Evolutionary conservation across 2,888 invertebrate species (phyloP), one percentile per base, ranked within the genome.

Genomic region (Leptinotarsa rubiginosa): DNA sequence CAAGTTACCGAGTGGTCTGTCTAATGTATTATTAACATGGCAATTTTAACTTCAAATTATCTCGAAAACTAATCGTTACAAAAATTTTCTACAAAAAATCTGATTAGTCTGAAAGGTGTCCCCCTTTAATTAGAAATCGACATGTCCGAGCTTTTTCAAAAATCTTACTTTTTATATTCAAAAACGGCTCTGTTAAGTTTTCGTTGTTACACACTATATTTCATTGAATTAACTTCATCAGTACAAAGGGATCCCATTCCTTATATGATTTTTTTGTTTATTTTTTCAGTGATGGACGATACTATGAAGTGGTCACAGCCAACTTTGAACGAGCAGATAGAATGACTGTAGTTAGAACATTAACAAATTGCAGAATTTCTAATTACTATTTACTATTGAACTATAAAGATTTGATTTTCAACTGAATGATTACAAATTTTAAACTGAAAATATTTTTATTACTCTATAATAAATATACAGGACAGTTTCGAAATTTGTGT

Each of bases 261-360:
- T 12, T 41, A 41, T 5, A 41, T 41, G 41, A 41, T 41, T 41
- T 12, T 41, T 41, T 31, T 41, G 41, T 41, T 41, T 41, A 41
- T 49, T 70, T 67, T 89, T 89, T 66, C 88, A 96, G 98, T 85
- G 99, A 99, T 87, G 99, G 99, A 1, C 95, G 99, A 75, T 99
- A 99, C 89, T 99, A 98, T 87, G 99, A 99, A 89, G 95, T 99
- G 81, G 98, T 98, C 50, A 98, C 99, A 88, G 99, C 99, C 0
- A 99, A 99, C 89, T 99, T 99, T 88, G 99, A 99, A 89, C 92
- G 99, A 83, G 99, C 99, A 1, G 99, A 99, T 88, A 92, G 99
- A 80, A 92, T 93, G 81, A 98, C 98, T 0, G 98, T 99, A 13
- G 99, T 99, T 0, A 91, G 99, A 73, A 98, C 99, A 3, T 96